These are phyloP conservation scores for Arge pagana DNA, from an alignment of 2,888 invertebrate species.

Conservation along the genomic window DNA sequence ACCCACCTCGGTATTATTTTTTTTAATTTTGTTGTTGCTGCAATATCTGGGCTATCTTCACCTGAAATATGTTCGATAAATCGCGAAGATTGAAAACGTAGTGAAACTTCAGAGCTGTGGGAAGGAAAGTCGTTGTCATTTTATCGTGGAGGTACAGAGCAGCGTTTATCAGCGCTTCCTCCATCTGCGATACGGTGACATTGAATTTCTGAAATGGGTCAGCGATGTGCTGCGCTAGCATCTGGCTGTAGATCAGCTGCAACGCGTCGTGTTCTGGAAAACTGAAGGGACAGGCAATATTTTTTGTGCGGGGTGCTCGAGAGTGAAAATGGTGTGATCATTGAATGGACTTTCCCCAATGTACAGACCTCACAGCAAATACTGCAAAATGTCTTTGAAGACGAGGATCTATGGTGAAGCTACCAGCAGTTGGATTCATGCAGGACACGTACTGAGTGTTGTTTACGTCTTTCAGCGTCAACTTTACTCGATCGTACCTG, in stretches of 20 bases:
- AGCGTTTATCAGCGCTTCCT: conserved; percentile 68
- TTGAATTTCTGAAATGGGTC: conserved; percentile 72
- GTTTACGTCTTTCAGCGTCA: conserved; percentile 86
- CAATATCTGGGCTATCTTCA: too few species aligned
- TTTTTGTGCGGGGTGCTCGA: background rate
- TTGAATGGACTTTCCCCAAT: background rate
- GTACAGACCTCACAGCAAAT: conserved; percentile 75
- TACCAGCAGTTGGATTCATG: conserved; percentile 97
- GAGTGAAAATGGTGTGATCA: background rate
- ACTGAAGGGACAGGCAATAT: conserved; percentile 57
- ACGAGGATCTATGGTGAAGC: conserved; percentile 90
- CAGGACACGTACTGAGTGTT: conserved; percentile 93
- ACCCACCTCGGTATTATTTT: background rate
- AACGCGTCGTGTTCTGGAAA: conserved; percentile 84
- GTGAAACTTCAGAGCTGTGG: conserved; percentile 94
- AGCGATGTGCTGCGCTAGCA: conserved; percentile 76
- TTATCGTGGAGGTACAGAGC: conserved; percentile 79
- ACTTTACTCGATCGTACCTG: conserved; percentile 84
- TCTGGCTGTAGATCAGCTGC: conserved; percentile 81
- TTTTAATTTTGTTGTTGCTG: background rate
- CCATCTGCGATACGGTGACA: conserved; percentile 63
- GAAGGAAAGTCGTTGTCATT: conserved; percentile 78
- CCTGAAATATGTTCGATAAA: conserved; percentile 92
- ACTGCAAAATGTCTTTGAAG: conserved; percentile 87
- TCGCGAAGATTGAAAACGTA: conserved; percentile 93